Evolutionary conservation across 2,797 vertebrate species (phyloP).

Genomic region (Chanos chanos): DNA sequence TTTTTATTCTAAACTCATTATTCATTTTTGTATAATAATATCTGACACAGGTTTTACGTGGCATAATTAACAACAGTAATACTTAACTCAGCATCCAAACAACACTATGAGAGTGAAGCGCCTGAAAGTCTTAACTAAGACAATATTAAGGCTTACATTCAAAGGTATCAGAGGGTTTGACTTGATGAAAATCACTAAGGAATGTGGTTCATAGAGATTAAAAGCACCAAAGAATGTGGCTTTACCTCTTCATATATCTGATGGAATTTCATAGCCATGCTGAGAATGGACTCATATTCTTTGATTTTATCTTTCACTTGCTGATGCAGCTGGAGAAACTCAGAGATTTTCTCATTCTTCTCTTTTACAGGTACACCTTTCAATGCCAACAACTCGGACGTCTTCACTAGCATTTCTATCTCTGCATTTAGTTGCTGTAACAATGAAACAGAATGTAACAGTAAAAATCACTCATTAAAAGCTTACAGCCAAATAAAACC

Average conservation of each 20-base stretch:
- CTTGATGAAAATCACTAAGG: too few species aligned
- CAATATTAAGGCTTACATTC: too few species aligned
- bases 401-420: slow-evolving; percentile 71
- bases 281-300: slow-evolving; percentile 74
- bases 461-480: background rate
- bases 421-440: slow-evolving; percentile 79
- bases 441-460: background rate
- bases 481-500: too few species aligned
- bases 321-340: slow-evolving; percentile 74
- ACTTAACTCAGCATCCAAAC: background rate
- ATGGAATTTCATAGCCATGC: slow-evolving; percentile 76
- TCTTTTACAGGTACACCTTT: slow-evolving; percentile 65
- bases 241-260: slow-evolving; percentile 74
- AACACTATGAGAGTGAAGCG: too few species aligned
- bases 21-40: too few species aligned
- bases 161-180: too few species aligned
- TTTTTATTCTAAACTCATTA: slow-evolving; percentile 7
- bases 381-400: slow-evolving; percentile 66
- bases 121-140: too few species aligned
- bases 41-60: too few species aligned
- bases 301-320: slow-evolving; percentile 71
- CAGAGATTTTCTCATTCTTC: slow-evolving; percentile 69
- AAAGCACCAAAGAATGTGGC: slow-evolving; percentile 3
- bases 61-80: background rate
- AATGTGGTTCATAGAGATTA: too few species aligned